These are phyloP conservation scores for Drosophila pseudotakahashii DNA, from an alignment of 2,888 invertebrate genomes.

Conservation along the genomic window DNA sequence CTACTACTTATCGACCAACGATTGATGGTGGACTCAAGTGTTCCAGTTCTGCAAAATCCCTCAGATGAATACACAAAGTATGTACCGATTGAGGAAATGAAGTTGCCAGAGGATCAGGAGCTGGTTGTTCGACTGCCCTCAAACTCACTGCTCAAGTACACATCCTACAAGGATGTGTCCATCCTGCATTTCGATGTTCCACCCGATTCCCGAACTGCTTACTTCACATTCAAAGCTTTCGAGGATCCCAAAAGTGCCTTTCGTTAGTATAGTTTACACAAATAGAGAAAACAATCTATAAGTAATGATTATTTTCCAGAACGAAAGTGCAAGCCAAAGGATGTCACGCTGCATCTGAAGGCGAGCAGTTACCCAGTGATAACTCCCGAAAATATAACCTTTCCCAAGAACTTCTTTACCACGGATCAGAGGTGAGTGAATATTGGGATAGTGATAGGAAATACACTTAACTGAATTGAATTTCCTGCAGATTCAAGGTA, in stretches of 20 bases:
- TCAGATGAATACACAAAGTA: constrained; percentile 56
- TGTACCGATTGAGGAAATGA: constrained; percentile 67
- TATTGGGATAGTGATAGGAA: rapidly evolving
- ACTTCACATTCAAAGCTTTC: constrained; percentile 83
- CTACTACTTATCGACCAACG: constrained; percentile 50
- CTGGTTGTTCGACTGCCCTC: constrained; percentile 84
- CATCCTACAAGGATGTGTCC: constrained; percentile 86
- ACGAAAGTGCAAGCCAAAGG: constrained; percentile 87
- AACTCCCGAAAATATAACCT: constrained; percentile 91
- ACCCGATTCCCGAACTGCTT: constrained; percentile 85
- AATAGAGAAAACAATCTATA: no score
- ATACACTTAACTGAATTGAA: no score
- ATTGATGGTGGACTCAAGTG: constrained; percentile 55
- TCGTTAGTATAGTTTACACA: constrained; percentile 76
- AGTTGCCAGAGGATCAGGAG: constrained; percentile 78
- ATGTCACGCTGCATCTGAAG: constrained; percentile 90
- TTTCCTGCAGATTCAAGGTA: constrained; percentile 84
- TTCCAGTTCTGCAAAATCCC: constrained; percentile 69
- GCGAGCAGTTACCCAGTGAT: constrained; percentile 93
- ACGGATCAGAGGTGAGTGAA: constrained; percentile 82
- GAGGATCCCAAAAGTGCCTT: constrained; percentile 84
- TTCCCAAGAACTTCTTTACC: constrained; percentile 88
- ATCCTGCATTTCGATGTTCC: constrained; percentile 87
- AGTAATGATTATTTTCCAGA: constrained; percentile 69
- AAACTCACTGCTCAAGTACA: constrained; percentile 85